Conservation (phyloP, 2,888 invertebrate genomes). For the Pteria penguin region DNA sequence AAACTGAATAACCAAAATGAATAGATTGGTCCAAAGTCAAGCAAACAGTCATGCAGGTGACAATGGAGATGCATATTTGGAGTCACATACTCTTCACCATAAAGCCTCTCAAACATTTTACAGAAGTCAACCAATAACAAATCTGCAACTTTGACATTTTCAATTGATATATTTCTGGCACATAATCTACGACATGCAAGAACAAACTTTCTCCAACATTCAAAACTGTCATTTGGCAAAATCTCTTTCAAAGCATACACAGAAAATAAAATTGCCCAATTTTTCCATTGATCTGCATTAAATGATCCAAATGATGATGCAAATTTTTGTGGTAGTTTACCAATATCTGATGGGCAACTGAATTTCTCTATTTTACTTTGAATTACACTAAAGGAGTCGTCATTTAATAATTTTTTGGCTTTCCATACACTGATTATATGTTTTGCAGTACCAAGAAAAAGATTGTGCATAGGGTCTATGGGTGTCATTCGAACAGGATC, state of each 20-base stretch:
- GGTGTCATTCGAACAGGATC: conserved; percentile 32
- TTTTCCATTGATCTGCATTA: too few relatives aligned
- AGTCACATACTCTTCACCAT: conserved; percentile 25
- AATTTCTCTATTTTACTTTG: conserved; percentile 8
- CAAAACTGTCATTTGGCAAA: conserved; percentile 5
- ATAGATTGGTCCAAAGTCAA: conserved; percentile 27
- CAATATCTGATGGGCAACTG: conserved; percentile 19
- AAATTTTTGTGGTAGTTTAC: conserved; percentile 25
- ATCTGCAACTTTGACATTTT: conserved; percentile 18
- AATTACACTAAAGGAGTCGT: conserved; percentile 7
- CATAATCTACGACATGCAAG: conserved; percentile 1
- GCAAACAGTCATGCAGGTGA: conserved; percentile 18
- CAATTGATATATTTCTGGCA: conserved; percentile 1
- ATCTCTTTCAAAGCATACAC: conserved; percentile 25
- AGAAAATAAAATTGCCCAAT: conserved; percentile 32
- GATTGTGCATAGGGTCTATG: conserved; percentile 34
- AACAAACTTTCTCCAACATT: conserved; percentile 24
- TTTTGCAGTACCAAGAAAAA: too few relatives aligned
- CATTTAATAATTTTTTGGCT: conserved; percentile 20
- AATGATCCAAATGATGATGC: conserved; percentile 20
- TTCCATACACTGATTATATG: conserved; percentile 27
- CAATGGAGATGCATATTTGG: conserved; percentile 35
- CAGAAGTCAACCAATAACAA: conserved; percentile 14
- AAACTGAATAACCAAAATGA: too few relatives aligned
- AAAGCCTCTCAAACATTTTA: conserved; percentile 16